Conservation (phyloP, 2,888 invertebrate species). For the Netelia inedita region DNA sequence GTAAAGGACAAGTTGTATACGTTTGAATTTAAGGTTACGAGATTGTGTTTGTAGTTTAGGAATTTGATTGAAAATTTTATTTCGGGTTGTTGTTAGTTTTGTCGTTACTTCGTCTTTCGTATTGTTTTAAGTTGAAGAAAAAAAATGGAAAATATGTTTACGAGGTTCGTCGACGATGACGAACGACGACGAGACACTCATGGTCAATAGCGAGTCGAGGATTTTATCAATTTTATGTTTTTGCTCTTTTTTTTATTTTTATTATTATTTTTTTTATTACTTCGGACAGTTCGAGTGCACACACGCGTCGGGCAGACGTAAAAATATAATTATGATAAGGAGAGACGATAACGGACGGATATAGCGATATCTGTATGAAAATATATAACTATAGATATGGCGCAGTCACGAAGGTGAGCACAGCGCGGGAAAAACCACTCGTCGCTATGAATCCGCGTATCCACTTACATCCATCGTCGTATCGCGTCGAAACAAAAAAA, state of each 20-base stretch:
- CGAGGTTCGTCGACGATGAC: constrained; percentile 8
- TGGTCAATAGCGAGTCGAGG: constrained; percentile 47
- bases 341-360: constrained; percentile 19
- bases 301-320: constrained; percentile 44
- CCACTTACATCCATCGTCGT: constrained; percentile 17
- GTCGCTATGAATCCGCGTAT: constrained; percentile 44
- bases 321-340: constrained; percentile 46
- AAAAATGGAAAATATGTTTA: constrained; percentile 5
- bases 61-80: no score
- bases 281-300: constrained; percentile 36
- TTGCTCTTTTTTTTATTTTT: no score
- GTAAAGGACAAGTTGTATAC: no score
- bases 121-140: not conserved
- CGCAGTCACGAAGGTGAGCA: constrained; percentile 5
- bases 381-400: constrained; percentile 7
- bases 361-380: not conserved
- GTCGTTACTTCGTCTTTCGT: no score
- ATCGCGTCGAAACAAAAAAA: constrained; percentile 16
- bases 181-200: constrained; percentile 26
- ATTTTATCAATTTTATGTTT: constrained; percentile 51
- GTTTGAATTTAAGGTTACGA: no score
- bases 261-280: not conserved
- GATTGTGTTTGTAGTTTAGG: no score
- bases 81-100: no score
- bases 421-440: constrained; percentile 40